Evolutionary conservation across 2,797 vertebrate species (phyloP), one percentile per base, ranked within the genome.

Genomic region (Cephalopachus bancanus): DNA sequence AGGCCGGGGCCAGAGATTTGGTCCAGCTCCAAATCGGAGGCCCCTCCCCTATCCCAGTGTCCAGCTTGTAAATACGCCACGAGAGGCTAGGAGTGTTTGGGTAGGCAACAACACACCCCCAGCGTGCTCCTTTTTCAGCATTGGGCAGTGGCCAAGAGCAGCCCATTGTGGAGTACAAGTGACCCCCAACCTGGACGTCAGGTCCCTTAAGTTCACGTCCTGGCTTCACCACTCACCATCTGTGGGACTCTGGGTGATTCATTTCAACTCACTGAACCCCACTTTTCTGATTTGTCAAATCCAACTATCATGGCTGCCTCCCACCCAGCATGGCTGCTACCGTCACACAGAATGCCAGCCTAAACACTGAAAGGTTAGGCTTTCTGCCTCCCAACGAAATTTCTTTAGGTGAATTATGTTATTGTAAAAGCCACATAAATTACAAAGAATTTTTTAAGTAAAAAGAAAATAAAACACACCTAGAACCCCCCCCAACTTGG

Each of bases 291-390:
- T 28, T 10, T 80, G 20, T 53, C 28, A 67, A 33, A 60, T 69
- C 26, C 60, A 26, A 64, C 24, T 24, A 26, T 64, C 62, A 28
- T 12, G 44, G 44, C 44, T 44, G 44, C 44, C 44, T 44, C 44
- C 44, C 44, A 44, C 44, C 44, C 28, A 37, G 14, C 2, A 0
- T 1, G 28, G 53, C 49, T 37, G 8, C 60, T 10, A 24, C 17
- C 12, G 44, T 28, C 62, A 7, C 33, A 37, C 20, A 33, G 44
- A 53, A 33, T 64, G 19, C 55, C 10, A 28, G 64, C 28, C 3
- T 33, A 44, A 30, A 51, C 11, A 3, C 0, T 0, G n/a, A 3
- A 33, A 75, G 9, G 19, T 11, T 19, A 3, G 51, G 51, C 26
- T 22, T 33, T 59, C 17, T 49, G 60, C 74, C 44, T 28, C 33